Conservation (phyloP, 2,888 invertebrate genomes). For the Hoplodrina ambigua region DNA sequence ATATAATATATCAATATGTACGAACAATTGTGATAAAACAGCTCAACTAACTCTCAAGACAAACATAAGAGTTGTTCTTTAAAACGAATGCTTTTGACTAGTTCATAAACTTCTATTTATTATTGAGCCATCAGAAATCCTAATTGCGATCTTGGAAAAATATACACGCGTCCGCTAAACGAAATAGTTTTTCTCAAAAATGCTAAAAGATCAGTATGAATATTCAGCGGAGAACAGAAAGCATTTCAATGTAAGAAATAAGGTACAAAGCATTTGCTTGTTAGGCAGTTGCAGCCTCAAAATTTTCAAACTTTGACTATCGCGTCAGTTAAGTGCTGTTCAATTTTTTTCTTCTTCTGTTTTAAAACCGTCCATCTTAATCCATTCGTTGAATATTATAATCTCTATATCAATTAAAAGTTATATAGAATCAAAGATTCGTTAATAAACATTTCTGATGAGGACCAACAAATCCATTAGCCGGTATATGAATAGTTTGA, state of each 20-base stretch:
- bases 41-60: slow-evolving; percentile 48
- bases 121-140: slow-evolving; percentile 72
- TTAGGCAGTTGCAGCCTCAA: slow-evolving; percentile 35
- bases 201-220: slow-evolving; percentile 34
- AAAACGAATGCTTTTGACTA: slow-evolving; percentile 63
- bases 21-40: slow-evolving; percentile 48
- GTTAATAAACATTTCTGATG: slow-evolving; percentile 31
- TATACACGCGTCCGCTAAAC: slow-evolving; percentile 49
- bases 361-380: slow-evolving; percentile 19
- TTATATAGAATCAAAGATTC: slow-evolving; percentile 37
- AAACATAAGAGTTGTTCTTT: slow-evolving; percentile 57
- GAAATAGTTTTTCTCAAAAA: slow-evolving; percentile 28
- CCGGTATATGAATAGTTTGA: slow-evolving; percentile 24
- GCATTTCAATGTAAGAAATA: slow-evolving; percentile 25
- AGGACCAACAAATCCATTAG: slow-evolving; percentile 39
- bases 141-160: slow-evolving; percentile 60
- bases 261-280: slow-evolving; percentile 30
- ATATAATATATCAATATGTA: slow-evolving; percentile 42
- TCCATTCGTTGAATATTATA: slow-evolving; percentile 25
- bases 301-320: slow-evolving; percentile 33
- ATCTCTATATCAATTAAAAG: slow-evolving; percentile 30
- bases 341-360: slow-evolving; percentile 33
- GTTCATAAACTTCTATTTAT: slow-evolving; percentile 62
- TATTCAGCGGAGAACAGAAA: slow-evolving; percentile 35
- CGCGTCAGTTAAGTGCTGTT: slow-evolving; percentile 59